Evolutionary conservation across 2,797 vertebrate species (phyloP), one percentile per base, ranked within the genome.

Genomic region (Pantherophis vulpinus): DNA sequence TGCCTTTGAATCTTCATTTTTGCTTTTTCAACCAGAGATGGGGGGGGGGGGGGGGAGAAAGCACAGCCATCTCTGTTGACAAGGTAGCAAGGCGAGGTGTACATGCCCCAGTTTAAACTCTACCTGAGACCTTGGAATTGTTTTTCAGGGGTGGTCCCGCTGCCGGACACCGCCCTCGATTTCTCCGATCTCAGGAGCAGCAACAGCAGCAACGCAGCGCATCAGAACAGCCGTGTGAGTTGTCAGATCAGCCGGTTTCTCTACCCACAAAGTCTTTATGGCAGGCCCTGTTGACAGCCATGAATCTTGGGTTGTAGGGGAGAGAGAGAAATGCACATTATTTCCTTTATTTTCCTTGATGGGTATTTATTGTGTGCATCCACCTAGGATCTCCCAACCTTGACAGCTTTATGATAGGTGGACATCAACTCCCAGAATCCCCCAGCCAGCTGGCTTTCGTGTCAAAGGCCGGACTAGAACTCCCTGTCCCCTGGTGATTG

Each of bases 151-250:
- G 96, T 98, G 96, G 98, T 98, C 61, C 98, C 98, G 0, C 97
- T 98, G 2, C 98, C 98, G 0, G 98, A 98, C 83, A 98, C 98
- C 0, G 98, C 98, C 91, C 97, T 98, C 0, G 98, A 98, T 94
- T 98, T 98, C 95, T 98, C 98, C 3, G 98, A 98, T 90, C 97
- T 98, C 37, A 98, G 98, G 54, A 98, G 98, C 0, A 97, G 42
- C 61, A 58, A 8, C 60, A 8, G 29, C 59, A 86, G 3, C 32
- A 3, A 97, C 93, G 97, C 98, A 1, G 96, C 96, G 2, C 97
- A 98, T 27, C 98, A 98, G 95, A 98, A 93, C 0, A 98, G 98
- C 42, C 95, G 97, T 94, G 98, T 98, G 96, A 97, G 98, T 89
- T 4, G 23, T 2, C 37, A 13, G 0, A 9, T 47, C 5, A 0